Base-by-base conservation (phyloP, 2,888 invertebrate genomes). In the Eustalomyia histrio region DNA sequence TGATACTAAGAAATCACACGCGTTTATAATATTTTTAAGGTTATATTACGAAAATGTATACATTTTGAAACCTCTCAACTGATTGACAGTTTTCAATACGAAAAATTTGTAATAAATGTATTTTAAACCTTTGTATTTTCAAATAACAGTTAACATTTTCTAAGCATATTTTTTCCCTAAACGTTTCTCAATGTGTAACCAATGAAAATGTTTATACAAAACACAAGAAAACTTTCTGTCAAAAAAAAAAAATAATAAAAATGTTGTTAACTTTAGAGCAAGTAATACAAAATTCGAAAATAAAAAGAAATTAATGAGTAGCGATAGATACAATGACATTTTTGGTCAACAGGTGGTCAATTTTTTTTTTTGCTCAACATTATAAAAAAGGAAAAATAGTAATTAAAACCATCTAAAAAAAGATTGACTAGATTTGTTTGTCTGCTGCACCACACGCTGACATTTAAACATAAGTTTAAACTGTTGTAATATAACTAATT, bases 341-440 rank as follows among this genome's bases (percentile, higher is more conserved):
- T 71, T 67, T 55, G 53, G 47, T 39, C 76, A 80, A 74, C 76
- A 80, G 75, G 75, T 80, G 80, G 76, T 68, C 53, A 76, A 18
- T 33, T 47, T 60, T 71, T 39, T 10, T 29, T 29, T 29, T 71
- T 39, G 8, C 12, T 21, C 47, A 17, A 24, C 47, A 24, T 16
- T 35, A 73, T 63, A 73, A 61, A 47, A 6, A 72, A 33, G 6
- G 21, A 12, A 18, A 43, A 50, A 53, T 53, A 33, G 60, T 63
- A 76, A 63, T 72, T 80, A 76, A 73, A 18, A 16, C 24, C 50
- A 72, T 73, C 63, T 47, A 64, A 58, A 29, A n/a, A 35, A 10
- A 63, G 17, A 61, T 47, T 29, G 29, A 47, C 39, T 29, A 50
- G 16, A 47, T 58, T 16, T 33, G 43, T 21, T 39, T 18, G 29